These are phyloP conservation scores for Lasioglossum marginatum DNA, from an alignment of 2,888 invertebrate species.

Conservation along the genomic window DNA sequence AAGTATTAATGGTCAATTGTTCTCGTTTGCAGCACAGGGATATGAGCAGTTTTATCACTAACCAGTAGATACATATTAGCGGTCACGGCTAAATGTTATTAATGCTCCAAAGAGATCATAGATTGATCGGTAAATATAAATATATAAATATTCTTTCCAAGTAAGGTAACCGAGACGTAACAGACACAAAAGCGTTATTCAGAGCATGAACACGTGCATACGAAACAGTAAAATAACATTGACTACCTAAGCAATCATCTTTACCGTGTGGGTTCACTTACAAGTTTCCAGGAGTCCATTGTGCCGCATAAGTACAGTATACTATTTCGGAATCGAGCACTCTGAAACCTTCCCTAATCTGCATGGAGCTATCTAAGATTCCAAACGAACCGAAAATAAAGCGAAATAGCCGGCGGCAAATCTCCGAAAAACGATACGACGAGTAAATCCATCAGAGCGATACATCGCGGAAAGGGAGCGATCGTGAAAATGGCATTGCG, in stretches of 20 bases:
- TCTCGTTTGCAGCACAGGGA: too few relatives aligned
- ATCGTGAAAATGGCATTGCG: slow-evolving; percentile 24
- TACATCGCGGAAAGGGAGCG: neutral
- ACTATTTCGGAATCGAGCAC: neutral
- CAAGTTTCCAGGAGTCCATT: neutral
- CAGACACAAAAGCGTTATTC: neutral
- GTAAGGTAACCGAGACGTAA: neutral
- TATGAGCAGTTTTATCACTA: too few relatives aligned
- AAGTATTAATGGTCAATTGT: too few relatives aligned
- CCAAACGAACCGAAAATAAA: neutral
- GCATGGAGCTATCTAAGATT: too few relatives aligned
- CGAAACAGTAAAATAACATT: neutral
- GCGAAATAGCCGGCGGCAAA: neutral
- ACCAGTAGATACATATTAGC: too few relatives aligned
- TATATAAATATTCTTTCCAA: neutral
- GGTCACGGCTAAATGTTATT: too few relatives aligned
- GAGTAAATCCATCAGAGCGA: slow-evolving; percentile 9
- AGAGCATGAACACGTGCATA: neutral
- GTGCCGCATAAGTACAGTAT: neutral
- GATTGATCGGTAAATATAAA: too few relatives aligned
- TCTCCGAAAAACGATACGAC: neutral
- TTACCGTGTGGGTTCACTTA: neutral
- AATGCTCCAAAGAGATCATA: too few relatives aligned
- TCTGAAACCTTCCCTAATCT: neutral
- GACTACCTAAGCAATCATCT: neutral